phyloP scores from a whole-genome alignment of 2,113 vertebrate genomes.

The Halichoerus grypus region DNA sequence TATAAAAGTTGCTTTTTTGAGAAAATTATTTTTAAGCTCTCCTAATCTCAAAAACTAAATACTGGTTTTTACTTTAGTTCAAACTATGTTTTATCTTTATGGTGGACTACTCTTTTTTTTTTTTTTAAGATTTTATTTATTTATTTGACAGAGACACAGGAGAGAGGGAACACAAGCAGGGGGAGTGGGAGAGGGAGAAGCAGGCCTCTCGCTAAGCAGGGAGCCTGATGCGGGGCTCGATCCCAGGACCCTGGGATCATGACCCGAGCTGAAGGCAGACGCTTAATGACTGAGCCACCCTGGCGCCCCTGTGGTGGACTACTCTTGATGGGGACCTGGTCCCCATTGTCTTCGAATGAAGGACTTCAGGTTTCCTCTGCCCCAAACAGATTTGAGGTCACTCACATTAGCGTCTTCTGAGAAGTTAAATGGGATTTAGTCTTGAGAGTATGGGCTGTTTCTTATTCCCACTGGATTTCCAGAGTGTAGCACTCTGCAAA shows the following conservation, averaged over 20 bases:
- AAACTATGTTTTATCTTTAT: not conserved
- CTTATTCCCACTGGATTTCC: not conserved
- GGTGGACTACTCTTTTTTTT: not conserved
- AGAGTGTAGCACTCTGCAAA: not conserved
- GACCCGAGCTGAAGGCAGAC: no score
- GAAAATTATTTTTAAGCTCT: constrained; percentile 48
- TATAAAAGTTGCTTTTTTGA: constrained; percentile 6
- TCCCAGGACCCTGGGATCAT: no score
- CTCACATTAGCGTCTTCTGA: not conserved
- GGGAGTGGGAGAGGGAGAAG: no score
- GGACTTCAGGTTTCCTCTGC: not conserved
- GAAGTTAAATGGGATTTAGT: not conserved
- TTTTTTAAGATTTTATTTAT: no score
- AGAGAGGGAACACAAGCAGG: no score
- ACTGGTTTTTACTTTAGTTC: not conserved
- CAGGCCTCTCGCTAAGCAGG: no score
- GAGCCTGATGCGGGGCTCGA: no score
- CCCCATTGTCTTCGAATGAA: not conserved
- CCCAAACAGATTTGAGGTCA: not conserved
- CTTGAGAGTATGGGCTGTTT: not conserved
- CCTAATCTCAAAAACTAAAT: not conserved
- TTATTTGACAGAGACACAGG: no score
- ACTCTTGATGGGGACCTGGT: not conserved
- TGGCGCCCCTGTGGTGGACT: not conserved
- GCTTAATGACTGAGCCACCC: no score